Conservation (phyloP, 2,113 vertebrate species). For the Pristiophorus japonicus region DNA sequence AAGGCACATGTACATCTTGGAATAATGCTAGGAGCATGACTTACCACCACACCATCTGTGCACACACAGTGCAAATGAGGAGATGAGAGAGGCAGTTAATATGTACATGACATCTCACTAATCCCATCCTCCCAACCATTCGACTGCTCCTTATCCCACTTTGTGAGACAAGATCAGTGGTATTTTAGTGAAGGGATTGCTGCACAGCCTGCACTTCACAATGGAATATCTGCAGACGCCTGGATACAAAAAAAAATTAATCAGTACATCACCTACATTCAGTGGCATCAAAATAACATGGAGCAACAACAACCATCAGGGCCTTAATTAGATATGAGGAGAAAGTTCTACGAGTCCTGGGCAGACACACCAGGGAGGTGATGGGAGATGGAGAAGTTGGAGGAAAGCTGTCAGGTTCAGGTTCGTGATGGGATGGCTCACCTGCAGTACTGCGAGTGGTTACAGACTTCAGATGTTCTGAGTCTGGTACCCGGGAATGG, state of each 20-base stretch:
- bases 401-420: not conserved
- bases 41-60: not conserved
- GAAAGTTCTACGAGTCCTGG: no score
- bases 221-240: not conserved
- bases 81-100: not conserved
- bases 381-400: not conserved
- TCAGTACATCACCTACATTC: not conserved
- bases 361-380: not conserved
- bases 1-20: not conserved
- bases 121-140: not conserved
- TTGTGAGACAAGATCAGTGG: not conserved
- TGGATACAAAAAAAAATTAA: not conserved
- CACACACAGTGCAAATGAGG: not conserved
- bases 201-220: not conserved
- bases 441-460: not conserved
- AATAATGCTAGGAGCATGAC: not conserved
- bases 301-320: not conserved
- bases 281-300: not conserved
- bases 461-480: not conserved
- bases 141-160: not conserved
- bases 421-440: not conserved
- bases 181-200: not conserved
- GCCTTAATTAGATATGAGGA: not conserved
- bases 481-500: no score
- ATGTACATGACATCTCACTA: not conserved